Evolutionary conservation across 1,140 invertebrate species (phyloP).

Genomic region (Chymomyza costata): DNA sequence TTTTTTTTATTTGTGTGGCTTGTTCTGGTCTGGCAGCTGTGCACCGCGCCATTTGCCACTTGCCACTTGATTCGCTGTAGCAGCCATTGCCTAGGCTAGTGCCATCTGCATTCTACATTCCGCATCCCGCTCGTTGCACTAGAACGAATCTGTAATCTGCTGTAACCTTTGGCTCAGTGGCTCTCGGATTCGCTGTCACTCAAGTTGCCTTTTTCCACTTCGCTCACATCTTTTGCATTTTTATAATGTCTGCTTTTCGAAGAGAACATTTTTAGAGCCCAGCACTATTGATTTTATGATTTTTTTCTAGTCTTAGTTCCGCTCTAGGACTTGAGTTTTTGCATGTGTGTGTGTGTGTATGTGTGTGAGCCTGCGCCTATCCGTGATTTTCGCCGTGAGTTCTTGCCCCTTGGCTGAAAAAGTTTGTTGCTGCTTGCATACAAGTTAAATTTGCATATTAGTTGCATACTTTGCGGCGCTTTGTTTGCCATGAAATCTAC

Average conservation of each 20-base stretch:
- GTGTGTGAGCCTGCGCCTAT: background rate
- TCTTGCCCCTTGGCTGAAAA: conserved; percentile 21
- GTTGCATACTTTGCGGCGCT: background rate
- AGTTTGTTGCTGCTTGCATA: conserved; percentile 27
- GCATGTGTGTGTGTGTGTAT: too few relatives aligned
- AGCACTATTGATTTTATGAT: too few relatives aligned
- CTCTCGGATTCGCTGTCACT: too few relatives aligned
- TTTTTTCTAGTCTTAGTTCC: too few relatives aligned
- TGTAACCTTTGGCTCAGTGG: too few relatives aligned
- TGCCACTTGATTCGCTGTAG: conserved; percentile 47
- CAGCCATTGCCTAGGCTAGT: background rate
- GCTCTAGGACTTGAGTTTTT: too few relatives aligned
- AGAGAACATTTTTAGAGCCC: conserved; percentile 6
- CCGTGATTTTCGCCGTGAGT: conserved; percentile 42
- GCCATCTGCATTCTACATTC: too few relatives aligned
- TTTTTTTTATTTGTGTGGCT: too few relatives aligned
- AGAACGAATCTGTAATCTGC: too few relatives aligned
- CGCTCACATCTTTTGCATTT: too few relatives aligned
- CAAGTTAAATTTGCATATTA: conserved; percentile 35
- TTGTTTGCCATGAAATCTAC: conserved; percentile 49
- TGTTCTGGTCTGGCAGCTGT: conserved; percentile 18
- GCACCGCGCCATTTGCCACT: conserved; percentile 44
- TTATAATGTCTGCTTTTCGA: conserved; percentile 26
- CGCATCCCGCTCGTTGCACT: too few relatives aligned
- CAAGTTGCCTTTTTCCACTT: too few relatives aligned